Evolutionary conservation across 2,113 vertebrate genomes (phyloP), one percentile per base, ranked within the genome.

Genomic region (Varanus komodoensis): DNA sequence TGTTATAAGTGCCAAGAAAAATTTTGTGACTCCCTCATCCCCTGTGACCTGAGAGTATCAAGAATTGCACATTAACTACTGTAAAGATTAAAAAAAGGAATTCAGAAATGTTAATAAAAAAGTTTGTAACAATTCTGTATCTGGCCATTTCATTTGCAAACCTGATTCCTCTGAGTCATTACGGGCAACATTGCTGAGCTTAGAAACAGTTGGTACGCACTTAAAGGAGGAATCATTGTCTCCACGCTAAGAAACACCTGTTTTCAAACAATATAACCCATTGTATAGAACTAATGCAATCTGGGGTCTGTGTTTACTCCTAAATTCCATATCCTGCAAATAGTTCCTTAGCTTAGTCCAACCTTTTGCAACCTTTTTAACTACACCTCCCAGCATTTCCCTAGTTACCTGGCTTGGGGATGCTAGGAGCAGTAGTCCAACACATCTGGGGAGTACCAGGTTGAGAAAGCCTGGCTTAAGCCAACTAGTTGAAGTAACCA

Each of bases 1-100:
- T 97, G 97, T 98, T 98, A 95, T 96, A 98, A 98, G 98, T 98
- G 98, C 98, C 98, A 98, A 98, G 97, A 95, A 97, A 96, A 98
- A 97, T 97, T 97, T 97, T 97, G 98, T 97, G 97, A 97, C 94
- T 91, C 82, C 74, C 90, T 71, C 92, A 90, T 96, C 96, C 61
- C 97, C 97, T 98, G 93, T 96, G 97, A 98, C 98, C 97, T 97
- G 95, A 96, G 94, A 96, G 96, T 97, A 97, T 97, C 96, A 96
- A 98, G 97, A 96, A 98, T 98, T 98, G 98, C 98, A 98, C 98
- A 98, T 98, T 96, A 97, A 98, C 98, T 98, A 98, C 98, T 98
- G 98, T 98, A 98, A 96, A 98, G 96, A 92, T 86, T 86, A 73
- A 89, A 96, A 92, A 97, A 95, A 92, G 95, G 96, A 95, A 96